Evolutionary conservation across 2,888 invertebrate genomes (phyloP).

Genomic region (Cenopis cana): DNA sequence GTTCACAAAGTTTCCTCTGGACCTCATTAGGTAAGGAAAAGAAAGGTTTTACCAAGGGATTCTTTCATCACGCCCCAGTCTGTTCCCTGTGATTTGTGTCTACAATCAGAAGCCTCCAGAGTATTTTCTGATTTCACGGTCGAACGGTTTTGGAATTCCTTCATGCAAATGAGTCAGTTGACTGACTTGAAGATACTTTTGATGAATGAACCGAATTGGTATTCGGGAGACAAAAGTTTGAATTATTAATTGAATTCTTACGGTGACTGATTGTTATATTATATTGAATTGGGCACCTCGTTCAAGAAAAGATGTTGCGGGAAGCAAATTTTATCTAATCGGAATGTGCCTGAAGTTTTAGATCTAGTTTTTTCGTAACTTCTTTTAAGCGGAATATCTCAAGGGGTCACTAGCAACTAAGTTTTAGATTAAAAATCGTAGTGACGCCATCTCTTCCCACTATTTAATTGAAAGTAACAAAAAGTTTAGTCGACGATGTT

Average conservation of each 20-base stretch:
- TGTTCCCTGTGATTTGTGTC: slow-evolving; percentile 35
- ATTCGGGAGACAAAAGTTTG: slow-evolving; percentile 35
- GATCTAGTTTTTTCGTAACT: slow-evolving; percentile 1
- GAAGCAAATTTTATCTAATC: not conserved
- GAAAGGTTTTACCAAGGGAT: slow-evolving; percentile 39
- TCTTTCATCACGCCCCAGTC: slow-evolving; percentile 36
- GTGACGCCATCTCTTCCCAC: not conserved
- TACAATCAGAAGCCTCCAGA: slow-evolving; percentile 36
- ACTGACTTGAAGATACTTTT: slow-evolving; percentile 36
- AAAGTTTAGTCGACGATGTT: not conserved
- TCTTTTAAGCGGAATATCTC: not conserved
- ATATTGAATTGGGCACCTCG: slow-evolving; percentile 6
- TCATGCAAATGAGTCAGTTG: slow-evolving; percentile 38
- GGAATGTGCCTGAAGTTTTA: not conserved
- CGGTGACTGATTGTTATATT: slow-evolving; percentile 32
- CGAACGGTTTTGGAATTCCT: slow-evolving; percentile 13
- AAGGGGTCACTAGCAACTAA: not conserved
- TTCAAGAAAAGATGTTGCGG: not conserved
- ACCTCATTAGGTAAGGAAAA: slow-evolving; percentile 32
- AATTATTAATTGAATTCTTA: slow-evolving; percentile 37
- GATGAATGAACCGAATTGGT: slow-evolving; percentile 38
- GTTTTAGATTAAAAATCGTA: not conserved
- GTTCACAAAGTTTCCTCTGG: slow-evolving; percentile 1
- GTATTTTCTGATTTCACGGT: slow-evolving; percentile 42
- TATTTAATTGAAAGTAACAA: not conserved